Evolutionary conservation across 2,113 vertebrate genomes (phyloP), one percentile per base, ranked within the genome.

Genomic region (Muscicapa adusta): DNA sequence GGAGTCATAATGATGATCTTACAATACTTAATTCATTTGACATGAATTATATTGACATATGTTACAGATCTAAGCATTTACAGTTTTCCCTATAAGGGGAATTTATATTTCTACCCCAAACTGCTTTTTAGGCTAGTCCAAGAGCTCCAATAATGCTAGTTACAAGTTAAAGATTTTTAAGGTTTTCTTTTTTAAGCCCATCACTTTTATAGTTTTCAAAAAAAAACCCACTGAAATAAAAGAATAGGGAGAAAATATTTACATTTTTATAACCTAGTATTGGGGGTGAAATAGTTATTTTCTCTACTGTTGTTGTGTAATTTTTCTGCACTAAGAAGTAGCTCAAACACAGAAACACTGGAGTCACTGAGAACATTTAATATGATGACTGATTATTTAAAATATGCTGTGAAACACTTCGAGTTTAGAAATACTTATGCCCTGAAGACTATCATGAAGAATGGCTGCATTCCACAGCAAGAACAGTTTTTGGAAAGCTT

Each of bases 371-470:
- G 84, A 97, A 94, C 91, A 91, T 92, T 93, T 82, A 71, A 93
- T 93, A 91, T 50, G 91, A 96, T 98, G 98, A 98, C 96, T 91
- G 96, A 96, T 97, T 95, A 94, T 86, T 94, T 90, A 94, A 97
- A 97, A 93, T 97, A 97, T 96, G 96, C 94, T 92, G 91, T 90
- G 91, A 98, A 97, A 97, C 95, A 96, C 97, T 98, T 97, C 51
- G 91, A 68, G 89, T 96, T 97, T 98, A 96, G 95, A 96, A 96
- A 97, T 82, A 75, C 95, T 84, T 94, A 95, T 91, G 94, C 98
- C 97, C 98, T 92, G 89, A 97, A 98, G 98, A 96, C 97, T 97
- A 94, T 96, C 74, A 81, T 96, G 97, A 98, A 94, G 87, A 97
- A 97, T 96, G 95, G 83, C 83, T 63, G 79, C 97, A 98, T 98